phyloP scores from a whole-genome alignment of 2,113 vertebrate species.

The Chlorocebus sabaeus region DNA sequence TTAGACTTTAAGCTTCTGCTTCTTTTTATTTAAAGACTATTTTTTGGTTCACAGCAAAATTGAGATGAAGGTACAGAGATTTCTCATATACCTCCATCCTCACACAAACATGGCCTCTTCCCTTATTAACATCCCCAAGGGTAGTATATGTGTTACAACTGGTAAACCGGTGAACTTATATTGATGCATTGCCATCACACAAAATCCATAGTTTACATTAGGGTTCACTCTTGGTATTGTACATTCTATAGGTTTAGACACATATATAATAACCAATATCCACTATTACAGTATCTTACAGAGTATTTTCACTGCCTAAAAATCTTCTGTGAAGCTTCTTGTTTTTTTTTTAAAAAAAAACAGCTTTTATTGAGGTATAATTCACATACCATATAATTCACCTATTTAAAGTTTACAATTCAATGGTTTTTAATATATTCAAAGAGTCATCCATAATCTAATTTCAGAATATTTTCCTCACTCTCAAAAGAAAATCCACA shows the following conservation, averaged over 20 bases:
- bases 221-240: neutral
- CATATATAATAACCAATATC: neutral
- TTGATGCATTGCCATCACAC: neutral
- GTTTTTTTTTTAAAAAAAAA: neutral
- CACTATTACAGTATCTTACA: neutral
- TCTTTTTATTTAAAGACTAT: neutral
- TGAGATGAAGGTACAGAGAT: neutral
- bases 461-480: neutral
- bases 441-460: neutral
- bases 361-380: neutral
- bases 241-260: neutral
- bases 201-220: neutral
- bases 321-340: neutral
- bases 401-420: neutral
- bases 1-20: neutral
- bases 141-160: too few species aligned
- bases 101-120: neutral
- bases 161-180: neutral
- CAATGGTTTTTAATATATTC: neutral
- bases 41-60: neutral
- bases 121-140: neutral
- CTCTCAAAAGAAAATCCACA: neutral
- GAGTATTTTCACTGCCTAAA: neutral
- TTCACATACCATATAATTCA: neutral
- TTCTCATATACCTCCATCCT: neutral